Conservation (phyloP, 2,888 invertebrate species). For the Acleris sparsana region DNA sequence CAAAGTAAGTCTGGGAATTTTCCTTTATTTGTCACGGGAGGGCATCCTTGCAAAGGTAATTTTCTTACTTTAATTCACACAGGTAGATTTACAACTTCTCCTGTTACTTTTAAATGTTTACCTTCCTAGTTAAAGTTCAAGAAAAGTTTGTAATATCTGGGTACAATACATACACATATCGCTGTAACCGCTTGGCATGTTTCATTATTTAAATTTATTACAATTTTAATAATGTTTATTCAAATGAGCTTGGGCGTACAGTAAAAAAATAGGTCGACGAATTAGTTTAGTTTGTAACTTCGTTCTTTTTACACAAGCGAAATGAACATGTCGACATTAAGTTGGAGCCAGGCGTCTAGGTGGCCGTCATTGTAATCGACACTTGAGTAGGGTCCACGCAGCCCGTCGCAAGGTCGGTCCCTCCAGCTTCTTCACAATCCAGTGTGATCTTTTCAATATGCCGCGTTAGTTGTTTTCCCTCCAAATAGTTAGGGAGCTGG, state of each 20-base stretch:
- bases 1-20: no score
- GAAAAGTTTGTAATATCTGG: no score
- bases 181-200: neutral
- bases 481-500: no score
- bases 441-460: neutral
- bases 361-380: slow-evolving; percentile 29
- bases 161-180: neutral
- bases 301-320: slow-evolving; percentile 5
- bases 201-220: neutral
- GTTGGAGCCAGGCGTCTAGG: slow-evolving; percentile 10
- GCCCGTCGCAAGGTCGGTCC: slow-evolving; percentile 17
- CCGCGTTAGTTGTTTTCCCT: no score
- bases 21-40: no score
- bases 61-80: neutral
- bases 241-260: neutral
- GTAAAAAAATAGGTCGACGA: neutral
- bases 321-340: slow-evolving; percentile 12
- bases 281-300: slow-evolving; percentile 4
- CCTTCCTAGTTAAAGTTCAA: no score
- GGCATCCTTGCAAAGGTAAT: no score
- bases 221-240: slow-evolving; percentile 2
- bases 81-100: neutral
- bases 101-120: no score
- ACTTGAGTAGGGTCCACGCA: slow-evolving; percentile 40
- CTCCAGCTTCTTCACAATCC: neutral